phyloP scores from a whole-genome alignment of 2,113 vertebrate species.

The Uria aalge region DNA sequence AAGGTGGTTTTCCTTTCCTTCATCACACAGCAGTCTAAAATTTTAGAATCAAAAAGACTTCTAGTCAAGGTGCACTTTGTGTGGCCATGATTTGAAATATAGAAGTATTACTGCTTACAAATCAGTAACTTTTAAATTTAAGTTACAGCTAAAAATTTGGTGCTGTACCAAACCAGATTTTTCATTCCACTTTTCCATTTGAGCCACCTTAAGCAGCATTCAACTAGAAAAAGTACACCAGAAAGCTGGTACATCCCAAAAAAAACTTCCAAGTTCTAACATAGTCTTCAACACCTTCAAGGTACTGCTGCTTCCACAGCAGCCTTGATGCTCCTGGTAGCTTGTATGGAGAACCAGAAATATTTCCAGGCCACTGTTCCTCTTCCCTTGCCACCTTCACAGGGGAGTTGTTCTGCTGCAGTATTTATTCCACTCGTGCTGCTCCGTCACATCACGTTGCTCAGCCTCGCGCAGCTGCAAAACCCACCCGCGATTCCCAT shows the following conservation, averaged over 20 bases:
- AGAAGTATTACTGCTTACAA: background rate
- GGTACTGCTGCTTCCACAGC: background rate
- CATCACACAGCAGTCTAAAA: background rate
- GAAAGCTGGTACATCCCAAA: background rate
- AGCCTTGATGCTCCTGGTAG: background rate
- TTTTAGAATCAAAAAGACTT: background rate
- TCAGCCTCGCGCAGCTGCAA: slow-evolving; percentile 23
- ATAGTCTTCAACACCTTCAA: background rate
- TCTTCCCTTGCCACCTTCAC: background rate
- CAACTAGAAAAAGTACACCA: background rate
- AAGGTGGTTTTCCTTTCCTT: background rate
- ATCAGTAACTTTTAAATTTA: background rate
- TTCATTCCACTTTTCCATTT: background rate
- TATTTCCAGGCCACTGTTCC: background rate
- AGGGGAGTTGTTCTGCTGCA: background rate
- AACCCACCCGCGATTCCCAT: slow-evolving; percentile 3
- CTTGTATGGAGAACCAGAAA: background rate
- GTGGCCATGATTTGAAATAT: background rate
- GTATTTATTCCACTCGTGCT: background rate
- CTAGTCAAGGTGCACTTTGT: background rate
- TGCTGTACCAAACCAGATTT: background rate
- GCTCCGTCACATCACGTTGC: background rate
- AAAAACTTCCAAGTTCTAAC: background rate
- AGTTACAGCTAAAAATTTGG: background rate
- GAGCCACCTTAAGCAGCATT: background rate